Evolutionary conservation across 2,888 invertebrate species (phyloP).

Genomic region (Lithophane leautieri): DNA sequence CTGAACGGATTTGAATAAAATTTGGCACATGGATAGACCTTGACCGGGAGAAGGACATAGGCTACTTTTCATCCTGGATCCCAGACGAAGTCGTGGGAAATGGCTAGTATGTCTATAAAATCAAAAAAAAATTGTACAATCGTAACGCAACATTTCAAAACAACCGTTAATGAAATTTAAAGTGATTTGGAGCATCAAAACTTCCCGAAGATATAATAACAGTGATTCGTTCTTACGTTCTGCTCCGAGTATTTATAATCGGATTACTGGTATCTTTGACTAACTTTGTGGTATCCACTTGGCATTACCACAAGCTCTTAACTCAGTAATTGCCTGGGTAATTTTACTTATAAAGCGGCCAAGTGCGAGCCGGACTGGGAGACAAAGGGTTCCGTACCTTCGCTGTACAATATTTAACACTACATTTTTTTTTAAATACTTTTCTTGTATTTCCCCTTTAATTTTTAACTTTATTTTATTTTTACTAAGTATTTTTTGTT

Average conservation of each 20-base stretch:
- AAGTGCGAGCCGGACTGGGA: conserved; percentile 1
- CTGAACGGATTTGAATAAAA: too few species aligned
- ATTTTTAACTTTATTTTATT: not conserved
- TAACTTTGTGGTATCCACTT: conserved; percentile 57
- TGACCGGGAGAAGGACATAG: too few species aligned
- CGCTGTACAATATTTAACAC: not conserved
- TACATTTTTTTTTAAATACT: not conserved
- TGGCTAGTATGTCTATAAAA: not conserved
- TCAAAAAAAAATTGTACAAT: not conserved
- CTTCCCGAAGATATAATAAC: conserved; percentile 45
- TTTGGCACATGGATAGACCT: too few species aligned
- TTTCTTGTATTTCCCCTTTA: not conserved
- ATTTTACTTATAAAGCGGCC: conserved; percentile 42
- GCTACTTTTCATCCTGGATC: too few species aligned
- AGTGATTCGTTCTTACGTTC: conserved; percentile 33
- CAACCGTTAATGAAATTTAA: conserved; percentile 33
- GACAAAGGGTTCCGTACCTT: not conserved
- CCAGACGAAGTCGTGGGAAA: too few species aligned
- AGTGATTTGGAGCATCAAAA: conserved; percentile 39
- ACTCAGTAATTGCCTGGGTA: conserved; percentile 50
- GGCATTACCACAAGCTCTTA: conserved; percentile 43
- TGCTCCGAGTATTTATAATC: conserved; percentile 57
- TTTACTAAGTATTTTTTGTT: not conserved
- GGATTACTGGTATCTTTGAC: conserved; percentile 60
- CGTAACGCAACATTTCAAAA: conserved; percentile 22